These are phyloP conservation scores for Lasioglossum zephyrum DNA, from an alignment of 2,888 invertebrate species.

Conservation along the genomic window DNA sequence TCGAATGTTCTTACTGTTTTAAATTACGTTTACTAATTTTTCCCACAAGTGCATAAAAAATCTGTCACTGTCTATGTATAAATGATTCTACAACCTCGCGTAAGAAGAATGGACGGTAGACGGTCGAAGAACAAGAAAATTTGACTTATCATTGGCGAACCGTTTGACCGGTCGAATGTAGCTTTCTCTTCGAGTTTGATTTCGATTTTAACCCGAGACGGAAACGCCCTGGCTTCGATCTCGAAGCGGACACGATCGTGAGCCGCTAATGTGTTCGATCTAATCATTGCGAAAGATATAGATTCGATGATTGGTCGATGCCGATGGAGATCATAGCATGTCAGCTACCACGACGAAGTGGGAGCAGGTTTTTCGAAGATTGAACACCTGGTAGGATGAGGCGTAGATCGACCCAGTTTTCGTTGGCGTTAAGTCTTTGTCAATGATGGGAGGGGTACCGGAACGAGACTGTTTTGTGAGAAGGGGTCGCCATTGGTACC, in stretches of 20 bases:
- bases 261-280: neutral
- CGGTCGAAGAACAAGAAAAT: neutral
- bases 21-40: no score
- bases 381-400: constrained; percentile 31
- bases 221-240: neutral
- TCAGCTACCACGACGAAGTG: constrained; percentile 9
- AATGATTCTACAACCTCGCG: no score
- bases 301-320: constrained; percentile 18
- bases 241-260: neutral
- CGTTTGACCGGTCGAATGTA: neutral
- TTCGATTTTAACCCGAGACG: neutral
- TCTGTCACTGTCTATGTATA: no score
- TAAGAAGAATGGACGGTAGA: neutral
- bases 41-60: no score
- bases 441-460: constrained; percentile 62
- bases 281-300: neutral
- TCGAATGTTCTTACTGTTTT: no score
- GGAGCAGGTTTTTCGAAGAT: constrained; percentile 47
- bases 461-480: constrained; percentile 62
- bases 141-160: neutral
- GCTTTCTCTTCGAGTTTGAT: neutral
- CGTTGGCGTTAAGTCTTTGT: constrained; percentile 54
- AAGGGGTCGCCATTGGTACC: constrained; percentile 71
- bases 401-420: constrained; percentile 70
- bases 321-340: constrained; percentile 11